phyloP scores from a whole-genome alignment of 2,888 invertebrate genomes.

The Hymenopus coronatus region DNA sequence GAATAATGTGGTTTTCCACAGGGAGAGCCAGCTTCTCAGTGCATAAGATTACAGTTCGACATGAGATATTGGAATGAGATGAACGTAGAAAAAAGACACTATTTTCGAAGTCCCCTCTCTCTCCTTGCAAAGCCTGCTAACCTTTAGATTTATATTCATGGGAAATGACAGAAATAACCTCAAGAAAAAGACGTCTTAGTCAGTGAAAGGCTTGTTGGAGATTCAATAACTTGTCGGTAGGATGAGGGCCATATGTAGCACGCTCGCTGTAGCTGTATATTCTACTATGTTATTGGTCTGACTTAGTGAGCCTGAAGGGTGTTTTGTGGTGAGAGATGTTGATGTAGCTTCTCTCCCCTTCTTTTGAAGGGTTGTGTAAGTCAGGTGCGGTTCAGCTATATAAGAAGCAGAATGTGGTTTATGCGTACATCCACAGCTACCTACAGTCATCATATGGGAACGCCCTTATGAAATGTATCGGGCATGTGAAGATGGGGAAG shows the following conservation, averaged over 20 bases:
- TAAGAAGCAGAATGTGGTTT: background rate
- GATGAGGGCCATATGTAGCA: background rate
- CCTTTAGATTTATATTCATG: conserved; percentile 13
- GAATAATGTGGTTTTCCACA: background rate
- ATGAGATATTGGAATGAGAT: background rate
- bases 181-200: background rate
- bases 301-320: conserved; percentile 5
- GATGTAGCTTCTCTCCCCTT: background rate
- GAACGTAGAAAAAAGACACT: background rate
- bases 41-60: background rate
- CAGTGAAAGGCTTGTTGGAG: background rate
- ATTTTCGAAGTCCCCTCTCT: background rate
- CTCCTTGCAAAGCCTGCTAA: background rate
- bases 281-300: conserved; percentile 25
- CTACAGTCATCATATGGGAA: conserved; percentile 20
- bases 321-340: conserved; percentile 7
- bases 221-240: conserved; percentile 10
- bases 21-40: background rate
- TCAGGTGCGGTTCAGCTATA: background rate
- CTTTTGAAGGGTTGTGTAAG: conserved; percentile 3
- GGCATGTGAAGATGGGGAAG: conserved; percentile 9
- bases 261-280: conserved; percentile 1
- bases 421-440: background rate
- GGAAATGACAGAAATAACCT: conserved; percentile 14
- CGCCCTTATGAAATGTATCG: conserved; percentile 15